phyloP scores from a whole-genome alignment of 2,113 vertebrate species.

The Pseudorasbora parva region DNA sequence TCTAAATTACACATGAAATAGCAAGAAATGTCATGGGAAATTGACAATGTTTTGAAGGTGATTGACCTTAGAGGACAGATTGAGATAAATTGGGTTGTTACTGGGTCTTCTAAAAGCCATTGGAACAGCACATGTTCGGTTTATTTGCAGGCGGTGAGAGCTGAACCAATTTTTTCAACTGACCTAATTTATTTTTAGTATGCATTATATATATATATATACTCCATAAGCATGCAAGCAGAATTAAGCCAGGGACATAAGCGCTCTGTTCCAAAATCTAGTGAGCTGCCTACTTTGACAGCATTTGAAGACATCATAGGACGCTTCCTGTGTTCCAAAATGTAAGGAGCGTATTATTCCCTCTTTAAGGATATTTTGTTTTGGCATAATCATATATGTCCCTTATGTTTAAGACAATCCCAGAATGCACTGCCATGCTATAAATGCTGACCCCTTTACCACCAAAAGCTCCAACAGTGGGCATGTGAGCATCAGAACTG shows the following conservation, averaged over 20 bases:
- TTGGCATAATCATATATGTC: background rate
- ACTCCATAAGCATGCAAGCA: conserved; percentile 11
- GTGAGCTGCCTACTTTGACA: background rate
- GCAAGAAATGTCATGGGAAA: conserved; percentile 35
- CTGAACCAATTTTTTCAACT: conserved; percentile 13
- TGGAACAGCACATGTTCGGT: background rate
- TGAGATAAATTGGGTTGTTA: conserved; percentile 18
- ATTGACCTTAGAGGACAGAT: conserved; percentile 27
- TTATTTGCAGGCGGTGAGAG: background rate
- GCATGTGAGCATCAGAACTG: too few species aligned
- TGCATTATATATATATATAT: conserved; percentile 32
- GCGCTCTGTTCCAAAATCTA: background rate
- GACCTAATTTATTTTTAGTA: conserved; percentile 23
- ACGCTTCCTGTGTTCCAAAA: background rate
- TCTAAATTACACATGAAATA: conserved; percentile 13
- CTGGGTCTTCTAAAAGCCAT: background rate
- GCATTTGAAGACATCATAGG: background rate
- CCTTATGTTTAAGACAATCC: background rate
- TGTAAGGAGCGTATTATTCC: background rate
- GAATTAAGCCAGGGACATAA: conserved; percentile 1
- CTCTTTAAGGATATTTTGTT: background rate
- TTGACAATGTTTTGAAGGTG: conserved; percentile 8
- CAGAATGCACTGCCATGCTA: background rate
- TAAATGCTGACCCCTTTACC: too few species aligned
- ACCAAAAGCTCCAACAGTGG: too few species aligned